Conservation (phyloP, 2,888 invertebrate genomes). For the Pollenia labialis region DNA sequence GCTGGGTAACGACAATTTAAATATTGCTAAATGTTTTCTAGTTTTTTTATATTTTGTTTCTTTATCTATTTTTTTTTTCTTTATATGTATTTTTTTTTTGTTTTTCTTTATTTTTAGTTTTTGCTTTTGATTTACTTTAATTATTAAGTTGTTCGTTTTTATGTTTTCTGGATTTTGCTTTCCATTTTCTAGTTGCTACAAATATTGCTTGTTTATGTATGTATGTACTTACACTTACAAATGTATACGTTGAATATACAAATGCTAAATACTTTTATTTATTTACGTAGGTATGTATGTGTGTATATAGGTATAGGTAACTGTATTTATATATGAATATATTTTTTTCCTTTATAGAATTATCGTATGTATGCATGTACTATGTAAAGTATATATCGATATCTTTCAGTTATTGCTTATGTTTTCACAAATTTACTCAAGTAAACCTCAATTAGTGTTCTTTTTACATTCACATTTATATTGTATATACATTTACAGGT, state of each 20-base stretch:
- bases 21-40: conserved; percentile 74
- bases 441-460: conserved; percentile 75
- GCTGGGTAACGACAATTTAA: conserved; percentile 74
- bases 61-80: conserved; percentile 24
- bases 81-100: conserved; percentile 65
- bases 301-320: conserved; percentile 33
- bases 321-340: conserved; percentile 32
- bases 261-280: conserved; percentile 43
- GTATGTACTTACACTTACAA: conserved; percentile 33
- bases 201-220: conserved; percentile 67
- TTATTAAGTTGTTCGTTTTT: conserved; percentile 69
- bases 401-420: conserved; percentile 79
- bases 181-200: conserved; percentile 63
- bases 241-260: conserved; percentile 29
- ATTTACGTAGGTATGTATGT: conserved; percentile 33
- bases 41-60: conserved; percentile 42
- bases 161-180: conserved; percentile 44
- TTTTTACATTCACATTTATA: conserved; percentile 73
- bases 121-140: conserved; percentile 39
- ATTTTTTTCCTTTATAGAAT: conserved; percentile 19
- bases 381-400: conserved; percentile 60
- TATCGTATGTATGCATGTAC: conserved; percentile 26
- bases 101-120: conserved; percentile 62
- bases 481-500: conserved; percentile 23
- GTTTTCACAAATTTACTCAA: conserved; percentile 80